These are phyloP conservation scores for Volucella inflata DNA, from an alignment of 2,888 invertebrate genomes.

Conservation along the genomic window DNA sequence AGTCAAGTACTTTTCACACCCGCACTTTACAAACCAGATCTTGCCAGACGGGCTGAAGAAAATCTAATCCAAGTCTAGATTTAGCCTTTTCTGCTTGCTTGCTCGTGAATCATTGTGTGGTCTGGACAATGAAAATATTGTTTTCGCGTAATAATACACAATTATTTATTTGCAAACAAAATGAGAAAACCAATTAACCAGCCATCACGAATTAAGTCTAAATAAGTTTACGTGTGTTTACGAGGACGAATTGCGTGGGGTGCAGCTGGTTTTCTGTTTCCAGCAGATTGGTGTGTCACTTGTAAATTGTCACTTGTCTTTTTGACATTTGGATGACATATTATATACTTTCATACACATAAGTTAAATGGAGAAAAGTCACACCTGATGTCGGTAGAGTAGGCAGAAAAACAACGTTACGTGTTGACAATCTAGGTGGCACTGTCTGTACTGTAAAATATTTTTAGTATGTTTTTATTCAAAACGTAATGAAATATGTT, in stretches of 20 bases:
- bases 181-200: conserved; percentile 37
- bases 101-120: neutral
- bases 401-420: neutral
- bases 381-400: conserved; percentile 57
- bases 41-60: neutral
- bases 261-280: neutral
- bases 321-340: conserved; percentile 6
- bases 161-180: conserved; percentile 47
- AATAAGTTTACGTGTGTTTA: conserved; percentile 11
- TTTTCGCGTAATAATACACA: conserved; percentile 8
- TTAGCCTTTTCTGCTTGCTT: neutral
- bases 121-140: neutral
- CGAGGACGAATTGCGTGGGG: neutral
- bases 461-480: too few relatives aligned
- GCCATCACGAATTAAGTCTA: conserved; percentile 9
- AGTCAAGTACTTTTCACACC: conserved; percentile 20
- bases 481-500: too few relatives aligned
- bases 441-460: neutral
- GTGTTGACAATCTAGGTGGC: conserved; percentile 46
- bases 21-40: conserved; percentile 33
- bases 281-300: conserved; percentile 43
- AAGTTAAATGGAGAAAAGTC: neutral
- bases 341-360: neutral
- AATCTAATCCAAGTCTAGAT: neutral
- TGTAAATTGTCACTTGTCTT: conserved; percentile 10